phyloP scores from a whole-genome alignment of 2,888 invertebrate species.

The Agrotis puta region DNA sequence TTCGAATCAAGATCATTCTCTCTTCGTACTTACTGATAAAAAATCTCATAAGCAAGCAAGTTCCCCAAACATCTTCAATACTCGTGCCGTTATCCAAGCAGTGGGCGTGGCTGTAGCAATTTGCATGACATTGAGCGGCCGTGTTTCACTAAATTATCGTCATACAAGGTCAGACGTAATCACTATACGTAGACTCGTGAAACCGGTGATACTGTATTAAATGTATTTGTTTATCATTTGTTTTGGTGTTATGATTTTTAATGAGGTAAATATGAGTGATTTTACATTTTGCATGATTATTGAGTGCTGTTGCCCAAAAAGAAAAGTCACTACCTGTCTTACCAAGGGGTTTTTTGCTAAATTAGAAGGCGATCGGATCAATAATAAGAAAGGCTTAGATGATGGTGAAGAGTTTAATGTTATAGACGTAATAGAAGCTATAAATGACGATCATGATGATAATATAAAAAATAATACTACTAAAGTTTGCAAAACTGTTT shows the following conservation, averaged over 20 bases:
- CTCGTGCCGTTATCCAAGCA: constrained; percentile 55
- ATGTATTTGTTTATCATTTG: constrained; percentile 51
- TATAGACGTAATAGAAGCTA: not conserved
- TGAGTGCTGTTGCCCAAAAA: too few relatives aligned
- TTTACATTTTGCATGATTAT: not conserved
- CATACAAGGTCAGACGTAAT: constrained; percentile 59
- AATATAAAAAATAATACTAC: not conserved
- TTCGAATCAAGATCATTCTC: not conserved
- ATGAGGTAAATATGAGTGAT: constrained; percentile 1
- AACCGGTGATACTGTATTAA: constrained; percentile 44
- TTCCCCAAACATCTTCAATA: constrained; percentile 38
- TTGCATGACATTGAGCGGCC: constrained; percentile 66
- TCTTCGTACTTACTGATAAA: not conserved
- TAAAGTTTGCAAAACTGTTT: constrained; percentile 3
- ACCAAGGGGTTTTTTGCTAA: too few relatives aligned
- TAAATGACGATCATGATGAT: not conserved
- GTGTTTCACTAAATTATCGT: constrained; percentile 68
- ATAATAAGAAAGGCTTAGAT: too few relatives aligned
- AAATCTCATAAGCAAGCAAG: constrained; percentile 15
- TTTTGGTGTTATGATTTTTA: constrained; percentile 26
- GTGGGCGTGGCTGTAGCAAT: constrained; percentile 57
- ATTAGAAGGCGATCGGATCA: too few relatives aligned
- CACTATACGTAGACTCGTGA: constrained; percentile 32
- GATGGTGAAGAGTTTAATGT: too few relatives aligned
- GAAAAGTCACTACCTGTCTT: too few relatives aligned